These are phyloP conservation scores for Drosophila chauvacae DNA, from an alignment of 1,140 invertebrate species.

Conservation along the genomic window DNA sequence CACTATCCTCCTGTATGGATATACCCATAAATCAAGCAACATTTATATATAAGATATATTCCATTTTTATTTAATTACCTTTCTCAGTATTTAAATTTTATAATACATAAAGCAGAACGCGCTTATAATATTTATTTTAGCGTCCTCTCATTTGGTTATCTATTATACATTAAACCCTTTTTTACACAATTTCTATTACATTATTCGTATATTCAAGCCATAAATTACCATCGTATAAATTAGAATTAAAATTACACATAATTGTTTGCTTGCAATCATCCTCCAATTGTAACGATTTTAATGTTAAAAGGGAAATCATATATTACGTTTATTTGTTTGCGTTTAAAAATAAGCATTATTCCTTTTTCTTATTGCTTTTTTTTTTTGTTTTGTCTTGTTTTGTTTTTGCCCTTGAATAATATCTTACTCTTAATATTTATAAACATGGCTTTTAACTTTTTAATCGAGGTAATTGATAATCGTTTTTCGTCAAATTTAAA, in stretches of 20 bases:
- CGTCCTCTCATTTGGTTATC: constrained; percentile 15
- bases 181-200: constrained; percentile 3
- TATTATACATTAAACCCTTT: constrained; percentile 6
- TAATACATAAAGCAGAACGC: constrained; percentile 18
- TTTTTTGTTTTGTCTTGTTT: too few relatives aligned
- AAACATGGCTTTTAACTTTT: background rate
- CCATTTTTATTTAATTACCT: constrained; percentile 8
- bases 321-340: background rate
- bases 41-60: background rate
- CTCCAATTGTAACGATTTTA: background rate
- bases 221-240: background rate
- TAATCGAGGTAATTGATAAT: constrained; percentile 3
- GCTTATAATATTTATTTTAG: constrained; percentile 8
- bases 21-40: background rate
- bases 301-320: background rate
- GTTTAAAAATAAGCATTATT: constrained; percentile 1
- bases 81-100: constrained; percentile 14
- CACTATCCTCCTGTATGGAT: background rate
- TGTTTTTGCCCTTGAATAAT: background rate
- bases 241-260: background rate
- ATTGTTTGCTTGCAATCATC: background rate
- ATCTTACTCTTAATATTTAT: background rate
- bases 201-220: constrained; percentile 1
- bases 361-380: background rate
- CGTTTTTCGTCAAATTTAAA: background rate